Evolutionary conservation across 2,888 invertebrate genomes (phyloP).

Genomic region (Myopa tessellatipennis): DNA sequence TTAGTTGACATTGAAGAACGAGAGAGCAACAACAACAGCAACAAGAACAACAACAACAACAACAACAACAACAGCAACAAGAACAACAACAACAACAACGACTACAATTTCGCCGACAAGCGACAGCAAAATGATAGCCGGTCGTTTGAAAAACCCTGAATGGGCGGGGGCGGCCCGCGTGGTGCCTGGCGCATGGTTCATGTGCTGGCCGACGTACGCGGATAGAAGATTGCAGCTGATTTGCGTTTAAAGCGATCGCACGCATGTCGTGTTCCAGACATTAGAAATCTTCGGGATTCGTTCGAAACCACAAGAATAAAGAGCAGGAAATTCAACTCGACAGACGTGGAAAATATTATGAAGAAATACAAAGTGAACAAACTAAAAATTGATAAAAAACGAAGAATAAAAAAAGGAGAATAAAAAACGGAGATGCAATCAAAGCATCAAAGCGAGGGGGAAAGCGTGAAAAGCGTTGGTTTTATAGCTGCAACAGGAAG

Average conservation of each 20-base stretch:
- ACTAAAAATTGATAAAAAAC: not conserved
- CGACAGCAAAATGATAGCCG: no score
- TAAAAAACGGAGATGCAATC: no score
- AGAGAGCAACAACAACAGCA: not conserved
- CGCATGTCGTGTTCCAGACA: slow-evolving; percentile 38
- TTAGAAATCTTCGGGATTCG: slow-evolving; percentile 19
- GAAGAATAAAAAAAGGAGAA: no score
- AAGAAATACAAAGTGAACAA: not conserved
- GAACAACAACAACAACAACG: not conserved
- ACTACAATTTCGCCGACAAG: no score
- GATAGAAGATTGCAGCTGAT: not conserved
- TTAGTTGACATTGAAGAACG: slow-evolving; percentile 17
- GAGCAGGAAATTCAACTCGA: no score
- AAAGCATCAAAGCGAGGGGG: no score
- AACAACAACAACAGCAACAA: not conserved
- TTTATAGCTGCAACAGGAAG: no score
- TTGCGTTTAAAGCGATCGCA: slow-evolving; percentile 28
- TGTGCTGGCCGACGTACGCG: slow-evolving; percentile 50
- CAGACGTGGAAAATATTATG: no score
- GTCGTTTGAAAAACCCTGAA: not conserved
- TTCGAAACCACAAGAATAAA: no score
- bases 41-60: no score
- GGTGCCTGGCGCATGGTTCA: no score
- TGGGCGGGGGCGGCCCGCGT: slow-evolving; percentile 41
- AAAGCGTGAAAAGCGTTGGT: no score